Evolutionary conservation across 2,797 vertebrate species (phyloP).

Genomic region (Limnodromus scolopaceus): DNA sequence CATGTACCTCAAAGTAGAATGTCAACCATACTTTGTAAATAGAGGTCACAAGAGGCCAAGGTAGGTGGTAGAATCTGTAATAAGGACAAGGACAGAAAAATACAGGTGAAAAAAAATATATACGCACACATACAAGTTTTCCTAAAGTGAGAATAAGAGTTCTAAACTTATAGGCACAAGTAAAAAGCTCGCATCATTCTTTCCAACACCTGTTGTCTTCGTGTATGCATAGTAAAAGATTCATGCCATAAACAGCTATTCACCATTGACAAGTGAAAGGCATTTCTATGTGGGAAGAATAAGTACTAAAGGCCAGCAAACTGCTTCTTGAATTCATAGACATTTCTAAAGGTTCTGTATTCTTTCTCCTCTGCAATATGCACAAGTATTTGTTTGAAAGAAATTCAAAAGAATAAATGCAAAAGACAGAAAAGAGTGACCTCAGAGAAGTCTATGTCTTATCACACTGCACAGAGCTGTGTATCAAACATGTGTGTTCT

Average conservation of each 20-base stretch:
- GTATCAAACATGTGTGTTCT: conserved; percentile 41
- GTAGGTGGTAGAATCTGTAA: background rate
- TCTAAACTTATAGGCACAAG: conserved; percentile 43
- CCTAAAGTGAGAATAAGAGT: background rate
- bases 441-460: conserved; percentile 18
- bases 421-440: conserved; percentile 23
- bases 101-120: background rate
- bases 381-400: conserved; percentile 46
- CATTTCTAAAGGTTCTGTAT: conserved; percentile 56
- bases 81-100: background rate
- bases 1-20: background rate
- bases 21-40: background rate
- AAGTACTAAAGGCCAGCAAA: conserved; percentile 48
- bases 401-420: conserved; percentile 42
- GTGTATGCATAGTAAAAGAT: conserved; percentile 12
- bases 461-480: conserved; percentile 36
- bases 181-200: conserved; percentile 40
- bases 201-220: conserved; percentile 58
- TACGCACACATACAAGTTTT: background rate
- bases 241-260: conserved; percentile 47
- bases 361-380: conserved; percentile 49
- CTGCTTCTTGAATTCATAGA: conserved; percentile 45
- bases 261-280: conserved; percentile 36
- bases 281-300: conserved; percentile 37
- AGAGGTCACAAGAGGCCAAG: background rate